Percentiles rank a stretch among this genome's conserved stretches.
Conservation (phyloP, 2,113 vertebrate species). For the Hoplias malabaricus region DNA sequence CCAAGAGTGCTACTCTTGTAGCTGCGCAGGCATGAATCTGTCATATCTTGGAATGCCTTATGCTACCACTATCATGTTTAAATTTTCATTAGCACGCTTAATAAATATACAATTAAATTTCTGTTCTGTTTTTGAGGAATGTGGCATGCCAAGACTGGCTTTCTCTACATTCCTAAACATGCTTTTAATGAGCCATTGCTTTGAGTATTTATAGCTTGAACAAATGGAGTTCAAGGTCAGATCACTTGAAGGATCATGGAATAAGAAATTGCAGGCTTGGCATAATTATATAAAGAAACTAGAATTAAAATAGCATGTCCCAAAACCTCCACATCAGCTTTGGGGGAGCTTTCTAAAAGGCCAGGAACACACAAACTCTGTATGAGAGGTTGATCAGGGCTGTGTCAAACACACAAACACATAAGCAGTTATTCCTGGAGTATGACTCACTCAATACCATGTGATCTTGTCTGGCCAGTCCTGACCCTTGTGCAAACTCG, state of each 20-base stretch:
- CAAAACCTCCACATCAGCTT: too few species aligned
- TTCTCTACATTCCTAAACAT: not conserved
- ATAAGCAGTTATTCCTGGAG: conserved; percentile 17
- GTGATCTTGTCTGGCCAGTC: conserved; percentile 1
- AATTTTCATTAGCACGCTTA: too few species aligned
- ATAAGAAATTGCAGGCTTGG: not conserved
- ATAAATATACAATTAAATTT: too few species aligned
- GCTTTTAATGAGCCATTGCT: not conserved
- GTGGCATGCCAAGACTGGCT: not conserved
- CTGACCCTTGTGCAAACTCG: not conserved
- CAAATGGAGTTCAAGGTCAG: not conserved
- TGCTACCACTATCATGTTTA: not conserved
- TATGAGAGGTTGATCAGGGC: not conserved
- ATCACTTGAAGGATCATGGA: not conserved
- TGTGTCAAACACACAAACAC: not conserved
- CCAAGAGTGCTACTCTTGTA: not conserved
- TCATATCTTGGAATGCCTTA: too few species aligned
- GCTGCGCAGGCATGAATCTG: not conserved
- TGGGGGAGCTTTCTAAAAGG: not conserved
- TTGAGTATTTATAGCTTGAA: not conserved
- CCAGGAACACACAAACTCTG: not conserved
- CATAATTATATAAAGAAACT: not conserved
- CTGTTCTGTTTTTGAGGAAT: too few species aligned
- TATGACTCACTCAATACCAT: conserved; percentile 25
- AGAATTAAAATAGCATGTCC: too few species aligned